Percentiles rank a stretch among this genome's conserved stretches.
Conservation (phyloP, 2,113 vertebrate species). For the Hylia prasina region DNA sequence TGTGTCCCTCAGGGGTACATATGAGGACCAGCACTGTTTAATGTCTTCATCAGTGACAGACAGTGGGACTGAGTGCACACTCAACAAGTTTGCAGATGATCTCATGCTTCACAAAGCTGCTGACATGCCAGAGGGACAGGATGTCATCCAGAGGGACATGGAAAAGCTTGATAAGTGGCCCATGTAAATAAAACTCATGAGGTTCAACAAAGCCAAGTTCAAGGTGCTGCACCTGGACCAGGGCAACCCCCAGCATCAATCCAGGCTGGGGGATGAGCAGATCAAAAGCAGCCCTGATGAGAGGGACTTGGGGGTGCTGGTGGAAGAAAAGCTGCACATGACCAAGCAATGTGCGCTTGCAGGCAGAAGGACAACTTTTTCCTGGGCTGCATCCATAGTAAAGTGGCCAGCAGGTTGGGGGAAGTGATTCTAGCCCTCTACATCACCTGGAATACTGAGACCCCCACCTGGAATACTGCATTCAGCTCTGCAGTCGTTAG, state of each 20-base stretch:
- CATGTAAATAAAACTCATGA: neutral
- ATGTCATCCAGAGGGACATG: neutral
- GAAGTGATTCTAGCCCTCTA: neutral
- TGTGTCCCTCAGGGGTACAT: fast-evolving
- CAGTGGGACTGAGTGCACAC: neutral
- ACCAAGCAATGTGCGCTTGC: neutral
- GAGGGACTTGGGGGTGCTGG: neutral
- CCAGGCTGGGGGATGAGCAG: neutral
- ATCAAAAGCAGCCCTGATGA: fast-evolving
- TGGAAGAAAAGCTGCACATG: neutral
- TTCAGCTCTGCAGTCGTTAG: fast-evolving
- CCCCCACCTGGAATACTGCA: neutral
- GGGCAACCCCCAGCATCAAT: fast-evolving
- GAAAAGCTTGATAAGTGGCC: neutral
- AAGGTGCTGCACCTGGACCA: fast-evolving
- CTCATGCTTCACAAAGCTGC: neutral
- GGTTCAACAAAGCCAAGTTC: neutral
- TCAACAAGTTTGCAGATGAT: neutral
- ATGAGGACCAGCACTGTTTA: neutral
- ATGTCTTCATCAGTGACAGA: neutral
- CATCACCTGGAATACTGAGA: neutral
- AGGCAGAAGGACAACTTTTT: neutral
- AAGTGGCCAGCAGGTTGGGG: fast-evolving
- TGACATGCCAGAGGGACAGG: neutral
- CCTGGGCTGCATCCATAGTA: neutral